Evolutionary conservation across 30 jellyfish, hydroid and myxozoan species (phyloP), one percentile per base, ranked within the genome.

Genomic region (Sanderia malayensis): DNA sequence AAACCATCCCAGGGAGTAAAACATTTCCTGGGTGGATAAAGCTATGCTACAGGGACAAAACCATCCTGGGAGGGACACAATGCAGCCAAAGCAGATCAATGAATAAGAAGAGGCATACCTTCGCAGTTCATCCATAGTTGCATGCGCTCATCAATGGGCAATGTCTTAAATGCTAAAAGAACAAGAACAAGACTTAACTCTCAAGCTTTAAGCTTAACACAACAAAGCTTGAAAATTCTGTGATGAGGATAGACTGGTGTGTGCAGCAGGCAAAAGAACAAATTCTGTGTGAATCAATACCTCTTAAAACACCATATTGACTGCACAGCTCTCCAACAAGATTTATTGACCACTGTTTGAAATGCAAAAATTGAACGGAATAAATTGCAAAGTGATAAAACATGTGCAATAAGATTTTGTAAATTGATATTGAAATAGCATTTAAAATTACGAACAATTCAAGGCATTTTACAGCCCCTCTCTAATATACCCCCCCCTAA

Each of bases 71-170:
- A n/a, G n/a, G n/a, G n/a, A n/a, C n/a, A n/a, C n/a, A n/a, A n/a
- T n/a, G n/a, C n/a, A n/a, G n/a, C n/a, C n/a, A n/a, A n/a, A n/a
- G n/a, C n/a, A n/a, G n/a, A n/a, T n/a, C n/a, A n/a, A n/a, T n/a
- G n/a, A n/a, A n/a, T n/a, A n/a, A n/a, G n/a, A n/a, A n/a, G n/a
- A n/a, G n/a, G n/a, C n/a, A n/a, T n/a, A 82, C 97, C 95, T 66
- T 92, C 62, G 60, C 97, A 88, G 68, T 74, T 82, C 85, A 88
- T 72, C 97, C 97, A 88, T 25, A 88, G 83, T 49, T 88, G 95
- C 21, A 88, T 83, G 6, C 97, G 71, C 58, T 82, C 97, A 67
- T 76, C 97, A 17, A 88, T 74, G 30, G 61, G 73, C 31, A 67
- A 26, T 10, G 44, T 80, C 37, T 84, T 41, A 60, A 80, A 80